A percentile compares a stretch with the other conserved stretches of the same genome.
phyloP scores from a whole-genome alignment of 2,113 vertebrate genomes.

The Nothobranchius furzeri region DNA sequence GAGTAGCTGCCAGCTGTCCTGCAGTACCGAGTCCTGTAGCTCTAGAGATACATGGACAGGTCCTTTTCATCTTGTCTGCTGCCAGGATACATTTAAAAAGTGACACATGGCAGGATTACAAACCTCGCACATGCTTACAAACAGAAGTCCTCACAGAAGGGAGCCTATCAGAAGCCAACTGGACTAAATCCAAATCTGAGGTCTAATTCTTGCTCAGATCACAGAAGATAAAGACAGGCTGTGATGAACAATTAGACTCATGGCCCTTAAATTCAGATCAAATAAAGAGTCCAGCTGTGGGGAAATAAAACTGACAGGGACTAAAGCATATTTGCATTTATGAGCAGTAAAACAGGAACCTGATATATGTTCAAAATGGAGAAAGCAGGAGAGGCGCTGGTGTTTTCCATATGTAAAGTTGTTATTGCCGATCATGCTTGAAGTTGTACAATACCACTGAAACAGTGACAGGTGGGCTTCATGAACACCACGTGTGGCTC shows the following conservation, averaged over 20 bases:
- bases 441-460: slow-evolving; percentile 14
- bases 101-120: slow-evolving; percentile 46
- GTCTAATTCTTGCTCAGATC: slow-evolving; percentile 20
- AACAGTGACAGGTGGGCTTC: slow-evolving; percentile 37
- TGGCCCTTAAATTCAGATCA: slow-evolving; percentile 6
- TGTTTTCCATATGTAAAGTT: slow-evolving; percentile 32
- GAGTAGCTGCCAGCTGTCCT: slow-evolving; percentile 41
- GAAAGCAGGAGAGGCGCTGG: neutral
- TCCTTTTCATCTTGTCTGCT: slow-evolving; percentile 30
- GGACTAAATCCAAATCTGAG: slow-evolving; percentile 1
- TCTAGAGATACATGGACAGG: slow-evolving; percentile 23
- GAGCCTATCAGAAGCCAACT: slow-evolving; percentile 19
- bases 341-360: slow-evolving; percentile 16
- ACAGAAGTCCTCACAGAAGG: slow-evolving; percentile 20
- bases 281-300: slow-evolving; percentile 1
- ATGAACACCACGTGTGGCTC: neutral
- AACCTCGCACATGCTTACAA: slow-evolving; percentile 22
- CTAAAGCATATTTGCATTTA: neutral
- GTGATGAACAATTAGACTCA: neutral
- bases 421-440: slow-evolving; percentile 2
- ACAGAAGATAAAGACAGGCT: slow-evolving; percentile 11
- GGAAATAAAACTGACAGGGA: neutral
- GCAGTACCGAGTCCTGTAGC: slow-evolving; percentile 24
- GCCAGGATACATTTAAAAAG: slow-evolving; percentile 25
- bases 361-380: slow-evolving; percentile 3